Percentiles rank a stretch among this genome's conserved stretches.
phyloP scores from a whole-genome alignment of 2,113 vertebrate species.

The Myodes glareolus region DNA sequence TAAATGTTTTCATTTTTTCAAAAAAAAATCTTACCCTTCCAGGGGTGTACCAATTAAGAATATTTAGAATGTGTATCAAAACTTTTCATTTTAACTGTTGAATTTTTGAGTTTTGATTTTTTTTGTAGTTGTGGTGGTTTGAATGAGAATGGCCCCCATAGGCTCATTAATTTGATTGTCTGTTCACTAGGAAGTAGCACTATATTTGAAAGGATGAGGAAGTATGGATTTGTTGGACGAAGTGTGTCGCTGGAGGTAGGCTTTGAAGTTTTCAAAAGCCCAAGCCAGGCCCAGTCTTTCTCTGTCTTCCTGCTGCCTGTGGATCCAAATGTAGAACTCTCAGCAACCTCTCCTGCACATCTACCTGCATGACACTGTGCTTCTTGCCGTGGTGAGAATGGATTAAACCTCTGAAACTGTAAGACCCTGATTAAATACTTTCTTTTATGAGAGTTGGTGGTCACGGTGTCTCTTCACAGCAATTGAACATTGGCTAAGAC shows the following conservation, averaged over 20 bases:
- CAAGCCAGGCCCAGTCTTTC: background rate
- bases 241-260: background rate
- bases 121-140: background rate
- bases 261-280: background rate
- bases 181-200: background rate
- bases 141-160: background rate
- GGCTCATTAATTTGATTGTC: background rate
- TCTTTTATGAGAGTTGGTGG: background rate
- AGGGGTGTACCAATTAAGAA: background rate
- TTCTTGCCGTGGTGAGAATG: background rate
- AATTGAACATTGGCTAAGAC: background rate
- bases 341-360: background rate
- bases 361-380: background rate
- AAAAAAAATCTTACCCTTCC: background rate
- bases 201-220: background rate
- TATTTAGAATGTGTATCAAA: constrained; percentile 27
- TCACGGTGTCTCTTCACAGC: background rate
- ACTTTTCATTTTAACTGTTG: constrained; percentile 7
- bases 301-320: background rate
- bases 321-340: background rate
- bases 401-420: background rate
- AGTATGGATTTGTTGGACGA: background rate
- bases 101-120: background rate
- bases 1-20: background rate
- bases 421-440: background rate